Evolutionary conservation across 2,113 vertebrate genomes (phyloP), one percentile per base, ranked within the genome.

Genomic region (Acanthisitta chloris): DNA sequence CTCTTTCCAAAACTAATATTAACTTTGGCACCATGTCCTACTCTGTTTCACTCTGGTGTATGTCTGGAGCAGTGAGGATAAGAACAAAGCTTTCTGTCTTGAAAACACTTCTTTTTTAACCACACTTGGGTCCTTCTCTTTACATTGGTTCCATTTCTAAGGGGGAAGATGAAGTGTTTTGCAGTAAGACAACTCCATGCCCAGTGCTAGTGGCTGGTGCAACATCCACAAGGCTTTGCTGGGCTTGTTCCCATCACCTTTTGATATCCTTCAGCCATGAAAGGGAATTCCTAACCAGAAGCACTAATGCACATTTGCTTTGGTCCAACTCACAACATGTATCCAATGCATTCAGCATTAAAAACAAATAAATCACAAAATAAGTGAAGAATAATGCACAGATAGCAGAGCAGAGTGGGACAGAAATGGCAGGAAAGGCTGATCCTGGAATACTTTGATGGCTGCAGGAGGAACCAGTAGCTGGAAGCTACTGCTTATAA

Each of bases 1-100:
- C 65, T 87, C 78, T 76, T 87, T 97, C 95, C 95, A 97, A 96
- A 69, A 96, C 94, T 33, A 96, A 96, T 96, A 96, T 94, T 95
- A 88, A 67, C 64, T 65, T 94, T 96, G 96, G 96, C 96, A 61
- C 43, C 34, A 14, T 4, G 33, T 14, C 40, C 67, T 7, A 13
- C 71, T 83, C 46, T 7, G 0, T 62, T 85, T 54, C 61, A 5
- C 81, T 86, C 90, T 49, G 92, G 14, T 86, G 12, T 55, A n/a
- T 3, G 65, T 67, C 94, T 96, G 93, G 52, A 86, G 92, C 76
- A 34, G 10, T 4, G 62, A 43, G 92, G 71, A 71, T 71, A 83
- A 71, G 86, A 88, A 92, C 86, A 94, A 84, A 94, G 48, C 48
- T 28, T 61, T 52, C 85, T 71, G 64, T 33, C 88, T 94, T 66